Percentiles rank a stretch among this genome's conserved stretches.
Evolutionary conservation across 2,797 vertebrate genomes (phyloP).

Genomic region (Poeciliopsis turneri): DNA sequence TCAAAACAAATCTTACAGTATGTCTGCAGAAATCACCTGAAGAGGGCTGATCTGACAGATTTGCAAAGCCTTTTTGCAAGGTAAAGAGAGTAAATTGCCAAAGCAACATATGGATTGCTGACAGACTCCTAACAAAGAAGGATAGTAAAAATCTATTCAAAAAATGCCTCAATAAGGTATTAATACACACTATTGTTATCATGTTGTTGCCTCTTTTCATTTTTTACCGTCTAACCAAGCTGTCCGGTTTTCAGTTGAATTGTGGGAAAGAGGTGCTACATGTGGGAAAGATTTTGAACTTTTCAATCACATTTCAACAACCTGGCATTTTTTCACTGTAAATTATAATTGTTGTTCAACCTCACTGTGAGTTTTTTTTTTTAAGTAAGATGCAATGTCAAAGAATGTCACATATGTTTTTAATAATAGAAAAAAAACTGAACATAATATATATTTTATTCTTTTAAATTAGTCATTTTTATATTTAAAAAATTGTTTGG

Average conservation of each 20-base stretch:
- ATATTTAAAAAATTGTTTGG: slow-evolving; percentile 25
- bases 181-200: neutral
- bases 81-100: neutral
- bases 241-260: neutral
- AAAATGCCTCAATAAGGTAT: neutral
- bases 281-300: neutral
- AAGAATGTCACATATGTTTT: slow-evolving; percentile 39
- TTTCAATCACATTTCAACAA: neutral
- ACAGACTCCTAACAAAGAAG: neutral
- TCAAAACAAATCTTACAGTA: neutral
- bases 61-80: neutral
- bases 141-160: neutral
- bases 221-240: neutral
- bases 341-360: slow-evolving; percentile 23
- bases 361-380: slow-evolving; percentile 50
- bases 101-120: neutral
- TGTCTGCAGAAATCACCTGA: neutral
- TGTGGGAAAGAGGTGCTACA: neutral
- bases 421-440: slow-evolving; percentile 13
- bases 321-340: neutral
- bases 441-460: slow-evolving; percentile 48
- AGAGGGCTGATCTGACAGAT: neutral
- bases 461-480: slow-evolving; percentile 48
- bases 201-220: neutral
- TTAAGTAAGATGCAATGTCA: slow-evolving; percentile 61